A percentile compares a stretch with the other conserved stretches of the same genome.
phyloP scores from a whole-genome alignment of 2,888 invertebrate species.

The Mythimna impura region DNA sequence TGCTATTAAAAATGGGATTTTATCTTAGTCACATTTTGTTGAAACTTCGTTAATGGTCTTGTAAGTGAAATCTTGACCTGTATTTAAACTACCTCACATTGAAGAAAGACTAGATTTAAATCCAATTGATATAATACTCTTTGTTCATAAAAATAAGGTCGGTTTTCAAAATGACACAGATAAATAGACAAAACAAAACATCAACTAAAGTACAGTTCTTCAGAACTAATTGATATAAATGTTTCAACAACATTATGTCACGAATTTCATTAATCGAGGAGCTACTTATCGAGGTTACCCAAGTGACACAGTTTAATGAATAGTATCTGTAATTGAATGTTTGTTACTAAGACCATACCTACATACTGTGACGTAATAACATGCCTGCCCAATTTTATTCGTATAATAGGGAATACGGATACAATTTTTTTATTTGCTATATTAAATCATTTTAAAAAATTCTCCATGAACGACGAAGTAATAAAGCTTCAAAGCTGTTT shows the following conservation, averaged over 20 bases:
- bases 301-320: constrained; percentile 35
- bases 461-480: too few species aligned
- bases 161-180: not conserved
- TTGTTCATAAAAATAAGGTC: not conserved
- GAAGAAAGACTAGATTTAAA: not conserved
- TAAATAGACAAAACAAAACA: not conserved
- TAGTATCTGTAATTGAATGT: constrained; percentile 18
- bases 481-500: too few species aligned
- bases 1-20: not conserved
- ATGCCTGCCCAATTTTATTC: not conserved
- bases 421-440: too few species aligned
- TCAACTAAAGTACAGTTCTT: not conserved
- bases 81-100: not conserved
- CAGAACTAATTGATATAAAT: not conserved
- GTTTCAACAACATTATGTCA: constrained; percentile 15
- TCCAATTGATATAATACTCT: not conserved
- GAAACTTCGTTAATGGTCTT: not conserved
- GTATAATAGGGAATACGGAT: not conserved
- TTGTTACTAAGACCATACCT: not conserved
- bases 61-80: not conserved
- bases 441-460: too few species aligned
- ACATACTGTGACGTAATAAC: not conserved
- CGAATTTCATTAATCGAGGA: constrained; percentile 9
- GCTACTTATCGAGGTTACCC: constrained; percentile 11
- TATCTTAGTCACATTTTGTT: not conserved